A percentile compares a stretch with the other conserved stretches of the same genome.
Evolutionary conservation across 30 jellyfish, hydroid and myxozoan species (phyloP).

Genomic region (Cassiopea andromeda): DNA sequence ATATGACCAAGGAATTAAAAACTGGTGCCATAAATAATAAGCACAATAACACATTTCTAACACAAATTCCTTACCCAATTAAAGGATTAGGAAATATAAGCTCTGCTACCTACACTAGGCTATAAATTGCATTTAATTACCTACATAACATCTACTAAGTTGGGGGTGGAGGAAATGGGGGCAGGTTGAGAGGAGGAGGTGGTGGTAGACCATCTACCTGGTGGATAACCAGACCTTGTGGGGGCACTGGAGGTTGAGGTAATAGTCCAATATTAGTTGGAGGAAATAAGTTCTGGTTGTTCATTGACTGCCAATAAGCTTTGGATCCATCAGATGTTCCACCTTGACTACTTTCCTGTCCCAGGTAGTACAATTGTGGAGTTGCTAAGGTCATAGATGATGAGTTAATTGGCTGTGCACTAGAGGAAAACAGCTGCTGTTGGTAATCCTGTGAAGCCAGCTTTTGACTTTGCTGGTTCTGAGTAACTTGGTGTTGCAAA

Average conservation of each 20-base stretch:
- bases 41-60: background rate
- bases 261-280: slow-evolving; percentile 35
- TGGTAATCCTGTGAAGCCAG: slow-evolving; percentile 35
- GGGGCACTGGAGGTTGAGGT: slow-evolving; percentile 70
- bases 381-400: slow-evolving; percentile 13
- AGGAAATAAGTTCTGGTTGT: slow-evolving; percentile 19
- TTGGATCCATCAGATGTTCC: slow-evolving; percentile 27
- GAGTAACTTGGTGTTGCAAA: slow-evolving; percentile 51
- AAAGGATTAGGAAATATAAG: background rate
- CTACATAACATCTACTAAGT: background rate
- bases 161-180: slow-evolving; percentile 44
- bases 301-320: slow-evolving; percentile 30
- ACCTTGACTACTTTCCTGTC: slow-evolving; percentile 35
- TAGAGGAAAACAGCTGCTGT: slow-evolving; percentile 14
- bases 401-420: slow-evolving; percentile 29
- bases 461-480: slow-evolving; percentile 7
- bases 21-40: background rate
- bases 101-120: background rate
- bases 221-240: slow-evolving; percentile 64
- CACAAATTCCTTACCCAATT: background rate
- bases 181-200: slow-evolving; percentile 66
- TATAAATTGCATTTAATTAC: background rate
- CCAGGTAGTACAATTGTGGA: slow-evolving; percentile 47
- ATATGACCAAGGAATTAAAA: background rate
- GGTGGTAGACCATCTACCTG: slow-evolving; percentile 74